A percentile compares a stretch with the other conserved stretches of the same genome.
phyloP scores from a whole-genome alignment of 2,888 invertebrate species.

The Salpingus planirostris region DNA sequence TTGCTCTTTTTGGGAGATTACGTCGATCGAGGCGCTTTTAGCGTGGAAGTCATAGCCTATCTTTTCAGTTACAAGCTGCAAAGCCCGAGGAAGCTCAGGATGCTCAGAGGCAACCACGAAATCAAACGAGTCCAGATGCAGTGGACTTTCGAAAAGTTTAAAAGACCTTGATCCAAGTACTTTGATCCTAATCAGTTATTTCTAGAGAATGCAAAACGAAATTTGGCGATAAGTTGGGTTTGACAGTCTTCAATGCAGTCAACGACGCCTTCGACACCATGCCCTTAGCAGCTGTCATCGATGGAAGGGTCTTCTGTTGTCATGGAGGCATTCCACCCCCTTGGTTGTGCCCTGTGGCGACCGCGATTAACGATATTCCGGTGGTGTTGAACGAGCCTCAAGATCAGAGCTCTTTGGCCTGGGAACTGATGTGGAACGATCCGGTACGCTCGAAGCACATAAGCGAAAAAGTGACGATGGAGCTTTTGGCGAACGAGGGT shows the following conservation, averaged over 20 bases:
- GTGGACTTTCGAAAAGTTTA: slow-evolving; percentile 57
- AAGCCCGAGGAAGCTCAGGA: slow-evolving; percentile 52
- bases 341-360: slow-evolving; percentile 53
- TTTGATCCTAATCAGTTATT: slow-evolving; percentile 4
- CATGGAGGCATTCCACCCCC: slow-evolving; percentile 72
- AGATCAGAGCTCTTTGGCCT: slow-evolving; percentile 60
- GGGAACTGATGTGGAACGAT: slow-evolving; percentile 76
- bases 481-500: slow-evolving; percentile 52
- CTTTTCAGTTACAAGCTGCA: slow-evolving; percentile 62
- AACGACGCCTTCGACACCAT: slow-evolving; percentile 63
- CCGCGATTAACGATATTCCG: slow-evolving; percentile 58
- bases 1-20: slow-evolving; percentile 69
- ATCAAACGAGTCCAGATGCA: slow-evolving; percentile 63
- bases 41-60: slow-evolving; percentile 62
- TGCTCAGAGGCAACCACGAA: slow-evolving; percentile 70
- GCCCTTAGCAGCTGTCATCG: slow-evolving; percentile 66
- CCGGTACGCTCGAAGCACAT: slow-evolving; percentile 49
- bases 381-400: slow-evolving; percentile 56
- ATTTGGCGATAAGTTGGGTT: slow-evolving; percentile 56
- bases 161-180: background rate
- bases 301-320: slow-evolving; percentile 67
- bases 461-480: slow-evolving; percentile 43
- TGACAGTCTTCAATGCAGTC: slow-evolving; percentile 58
- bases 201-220: slow-evolving; percentile 58
- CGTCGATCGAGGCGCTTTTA: slow-evolving; percentile 62